These are phyloP conservation scores for Cotesia typhae DNA, from an alignment of 1,140 invertebrate genomes.

Conservation along the genomic window DNA sequence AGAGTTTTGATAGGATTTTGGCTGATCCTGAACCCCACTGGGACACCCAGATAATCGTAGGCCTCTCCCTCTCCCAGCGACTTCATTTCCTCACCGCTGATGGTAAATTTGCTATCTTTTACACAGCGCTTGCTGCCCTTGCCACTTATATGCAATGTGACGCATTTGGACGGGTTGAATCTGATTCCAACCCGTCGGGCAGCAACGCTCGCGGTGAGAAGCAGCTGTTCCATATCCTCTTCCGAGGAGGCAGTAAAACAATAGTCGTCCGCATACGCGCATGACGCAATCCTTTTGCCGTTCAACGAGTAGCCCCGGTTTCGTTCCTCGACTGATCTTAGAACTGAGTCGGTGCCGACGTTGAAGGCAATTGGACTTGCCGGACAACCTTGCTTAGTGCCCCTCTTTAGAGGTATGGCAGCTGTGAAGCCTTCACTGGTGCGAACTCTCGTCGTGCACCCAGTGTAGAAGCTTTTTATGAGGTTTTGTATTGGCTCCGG, in stretches of 20 bases:
- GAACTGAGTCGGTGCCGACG: too few relatives aligned
- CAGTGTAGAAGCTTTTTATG: not conserved
- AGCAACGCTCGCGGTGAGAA: not conserved
- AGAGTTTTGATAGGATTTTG: constrained; percentile 44
- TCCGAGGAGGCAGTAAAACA: too few relatives aligned
- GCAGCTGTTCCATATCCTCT: not conserved
- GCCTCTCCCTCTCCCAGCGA: constrained; percentile 38
- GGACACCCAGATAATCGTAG: constrained; percentile 49
- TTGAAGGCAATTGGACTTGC: too few relatives aligned
- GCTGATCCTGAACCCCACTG: constrained; percentile 43
- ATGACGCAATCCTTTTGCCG: too few relatives aligned
- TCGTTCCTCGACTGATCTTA: too few relatives aligned
- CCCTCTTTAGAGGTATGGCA: too few relatives aligned
- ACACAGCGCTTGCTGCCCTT: too few relatives aligned
- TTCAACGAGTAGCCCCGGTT: too few relatives aligned
- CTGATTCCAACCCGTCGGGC: not conserved
- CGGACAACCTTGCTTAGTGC: too few relatives aligned
- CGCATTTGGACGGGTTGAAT: not conserved
- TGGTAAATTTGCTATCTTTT: not conserved
- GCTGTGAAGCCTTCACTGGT: not conserved
- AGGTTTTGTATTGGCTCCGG: not conserved
- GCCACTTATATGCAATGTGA: too few relatives aligned
- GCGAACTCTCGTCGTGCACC: not conserved
- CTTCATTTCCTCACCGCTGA: constrained; percentile 31
- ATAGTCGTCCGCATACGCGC: too few relatives aligned